These are phyloP conservation scores for Enteromius trimaculatus DNA, from an alignment of 2,797 vertebrate species.

Conservation along the genomic window DNA sequence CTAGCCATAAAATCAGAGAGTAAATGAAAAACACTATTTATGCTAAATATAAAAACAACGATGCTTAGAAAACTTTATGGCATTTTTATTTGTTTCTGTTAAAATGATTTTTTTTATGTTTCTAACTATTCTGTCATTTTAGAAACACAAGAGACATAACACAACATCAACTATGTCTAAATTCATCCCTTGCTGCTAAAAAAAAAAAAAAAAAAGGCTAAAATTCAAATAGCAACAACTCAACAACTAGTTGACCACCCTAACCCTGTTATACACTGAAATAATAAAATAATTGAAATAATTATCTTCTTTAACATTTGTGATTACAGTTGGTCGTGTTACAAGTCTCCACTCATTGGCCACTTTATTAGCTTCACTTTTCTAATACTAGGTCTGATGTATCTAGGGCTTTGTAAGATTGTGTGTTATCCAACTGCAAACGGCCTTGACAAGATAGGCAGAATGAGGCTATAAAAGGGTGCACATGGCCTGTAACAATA, in stretches of 20 bases:
- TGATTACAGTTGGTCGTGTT: not conserved
- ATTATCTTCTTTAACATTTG: not conserved
- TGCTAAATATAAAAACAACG: not conserved
- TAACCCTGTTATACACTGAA: not conserved
- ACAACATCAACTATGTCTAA: not conserved
- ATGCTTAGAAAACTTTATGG: not conserved
- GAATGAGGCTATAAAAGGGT: constrained; percentile 23
- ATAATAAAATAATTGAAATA: not conserved
- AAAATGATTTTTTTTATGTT: not conserved
- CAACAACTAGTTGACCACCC: not conserved
- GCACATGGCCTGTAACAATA: constrained; percentile 10
- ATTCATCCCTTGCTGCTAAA: not conserved
- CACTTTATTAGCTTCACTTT: not conserved
- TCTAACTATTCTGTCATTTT: not conserved
- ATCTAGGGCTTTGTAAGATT: not conserved
- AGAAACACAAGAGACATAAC: not conserved
- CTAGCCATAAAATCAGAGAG: not conserved
- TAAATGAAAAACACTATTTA: not conserved
- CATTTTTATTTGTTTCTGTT: not conserved
- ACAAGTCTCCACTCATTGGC: not conserved
- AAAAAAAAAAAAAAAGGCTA: not conserved
- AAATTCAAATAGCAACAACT: not conserved
- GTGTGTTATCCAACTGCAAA: constrained; percentile 13
- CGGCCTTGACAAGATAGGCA: not conserved
- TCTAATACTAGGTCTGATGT: not conserved